Conservation (phyloP, 2,113 vertebrate species). For the Leptobrachium leishanense region DNA sequence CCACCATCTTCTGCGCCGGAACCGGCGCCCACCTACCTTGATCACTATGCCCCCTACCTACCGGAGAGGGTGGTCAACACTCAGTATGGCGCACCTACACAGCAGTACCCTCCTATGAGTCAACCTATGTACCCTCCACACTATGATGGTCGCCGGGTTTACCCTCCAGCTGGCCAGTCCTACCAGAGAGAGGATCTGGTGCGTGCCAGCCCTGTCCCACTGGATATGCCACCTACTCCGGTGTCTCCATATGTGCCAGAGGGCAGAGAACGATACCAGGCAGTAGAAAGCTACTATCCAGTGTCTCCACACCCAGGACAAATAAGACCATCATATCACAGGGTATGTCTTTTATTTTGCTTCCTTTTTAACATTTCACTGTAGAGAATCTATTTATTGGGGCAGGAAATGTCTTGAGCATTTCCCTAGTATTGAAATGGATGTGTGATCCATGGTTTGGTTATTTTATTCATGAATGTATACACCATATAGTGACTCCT, state of each 20-base stretch:
- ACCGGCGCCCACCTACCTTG: constrained; percentile 79
- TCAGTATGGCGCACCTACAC: constrained; percentile 73
- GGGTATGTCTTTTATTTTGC: constrained; percentile 67
- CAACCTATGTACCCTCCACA: constrained; percentile 80
- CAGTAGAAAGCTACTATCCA: constrained; percentile 82
- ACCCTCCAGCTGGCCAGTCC: constrained; percentile 75
- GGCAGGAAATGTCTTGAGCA: no score
- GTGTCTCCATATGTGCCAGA: constrained; percentile 83
- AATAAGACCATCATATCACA: constrained; percentile 80
- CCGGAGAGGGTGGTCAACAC: constrained; percentile 79
- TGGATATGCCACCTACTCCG: constrained; percentile 78
- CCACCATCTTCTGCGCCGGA: constrained; percentile 73
- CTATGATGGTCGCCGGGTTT: constrained; percentile 81
- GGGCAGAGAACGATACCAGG: constrained; percentile 78
- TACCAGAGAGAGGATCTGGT: constrained; percentile 86
- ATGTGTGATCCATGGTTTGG: no score
- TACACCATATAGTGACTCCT: no score
- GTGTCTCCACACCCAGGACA: constrained; percentile 76
- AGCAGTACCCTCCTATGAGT: constrained; percentile 74
- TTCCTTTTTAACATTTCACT: no score
- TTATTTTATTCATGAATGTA: no score
- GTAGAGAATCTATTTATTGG: no score
- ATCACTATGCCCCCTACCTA: constrained; percentile 83
- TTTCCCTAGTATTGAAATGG: no score
- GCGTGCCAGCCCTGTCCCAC: constrained; percentile 84